Base-by-base conservation (phyloP, 2,888 invertebrate genomes). In the Archips crataeganus region DNA sequence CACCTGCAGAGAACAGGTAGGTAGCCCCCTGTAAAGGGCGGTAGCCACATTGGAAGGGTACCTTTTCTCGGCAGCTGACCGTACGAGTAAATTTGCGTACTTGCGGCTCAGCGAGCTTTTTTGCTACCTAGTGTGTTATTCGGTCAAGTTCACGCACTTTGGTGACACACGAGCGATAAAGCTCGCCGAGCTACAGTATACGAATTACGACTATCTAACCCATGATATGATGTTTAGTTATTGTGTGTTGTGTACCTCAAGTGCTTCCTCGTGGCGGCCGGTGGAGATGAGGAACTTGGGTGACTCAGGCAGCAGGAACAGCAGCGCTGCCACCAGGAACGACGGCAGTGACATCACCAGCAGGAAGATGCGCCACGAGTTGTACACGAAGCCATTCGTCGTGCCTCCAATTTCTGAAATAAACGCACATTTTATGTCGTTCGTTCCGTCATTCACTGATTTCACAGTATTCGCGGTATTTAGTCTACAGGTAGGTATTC, bases 351-450 rank as follows among this genome's bases (percentile, higher is more conserved):
- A 97, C 95, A 98, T 98, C 76, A 98, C 96, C 81, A 98, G 94
- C 82, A 98, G 94, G 92, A 98, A 98, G 83, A 98, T 97, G 83
- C 98, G 96, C 98, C 98, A 98, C 70, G 98, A 98, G 91, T 98
- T 98, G 93, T 97, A 98, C 42, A 96, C 96, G 91, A 98, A 98
- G 69, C 95, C 92, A 66, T 95, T 89, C 39, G 96, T 96, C 60
- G 90, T 87, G 75, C 96, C 95, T 79, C 97, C 97, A 84, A 98
- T 96, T 80, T 95, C 97, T 95, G 87, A 3, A 85, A 84, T 39
- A 70, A 51, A 74, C 4, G n/a, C 49, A 49, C 23, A 5, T 23
- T 15, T 54, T 54, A 2, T 54, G 23, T 15, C 8, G 15, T 54
- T 54, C 51, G 9, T 54, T 1, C 15, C 6, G 4, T 2, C 15